These are phyloP conservation scores for Ormyrus rosae DNA, from an alignment of 2,888 invertebrate species.

Conservation along the genomic window DNA sequence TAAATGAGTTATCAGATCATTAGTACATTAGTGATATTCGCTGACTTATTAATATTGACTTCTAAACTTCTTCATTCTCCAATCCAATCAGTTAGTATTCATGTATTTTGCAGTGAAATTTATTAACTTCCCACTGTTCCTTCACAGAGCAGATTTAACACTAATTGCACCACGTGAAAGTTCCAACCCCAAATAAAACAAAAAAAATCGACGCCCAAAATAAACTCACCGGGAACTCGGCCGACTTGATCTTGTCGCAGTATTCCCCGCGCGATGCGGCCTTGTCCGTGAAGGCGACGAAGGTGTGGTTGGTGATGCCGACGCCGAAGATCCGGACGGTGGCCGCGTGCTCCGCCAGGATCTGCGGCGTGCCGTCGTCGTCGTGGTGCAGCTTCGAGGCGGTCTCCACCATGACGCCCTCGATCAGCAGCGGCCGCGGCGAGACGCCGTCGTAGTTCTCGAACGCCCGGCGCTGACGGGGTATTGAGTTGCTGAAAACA, in stretches of 20 bases:
- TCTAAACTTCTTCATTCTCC: no score
- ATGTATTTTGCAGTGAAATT: no score
- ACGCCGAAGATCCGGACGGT: slow-evolving; percentile 85
- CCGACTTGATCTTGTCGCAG: slow-evolving; percentile 81
- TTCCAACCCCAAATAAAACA: no score
- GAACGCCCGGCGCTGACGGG: background rate
- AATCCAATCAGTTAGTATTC: no score
- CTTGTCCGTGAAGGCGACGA: slow-evolving; percentile 84
- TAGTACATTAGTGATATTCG: no score
- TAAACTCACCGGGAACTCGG: slow-evolving; percentile 76
- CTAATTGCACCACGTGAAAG: no score
- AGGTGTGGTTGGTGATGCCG: slow-evolving; percentile 81
- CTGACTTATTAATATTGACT: no score
- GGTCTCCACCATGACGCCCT: slow-evolving; percentile 49
- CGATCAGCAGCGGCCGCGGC: slow-evolving; percentile 30
- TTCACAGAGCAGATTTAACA: no score
- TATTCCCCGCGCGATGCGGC: slow-evolving; percentile 77
- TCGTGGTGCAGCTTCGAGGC: slow-evolving; percentile 48
- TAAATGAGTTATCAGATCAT: no score
- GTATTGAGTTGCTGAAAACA: no score
- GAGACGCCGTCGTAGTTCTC: background rate
- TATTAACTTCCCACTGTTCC: no score
- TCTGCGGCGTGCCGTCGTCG: slow-evolving; percentile 82
- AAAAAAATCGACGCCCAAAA: no score
- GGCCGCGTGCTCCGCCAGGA: slow-evolving; percentile 80